Evolutionary conservation across 2,888 invertebrate species (phyloP), one percentile per base, ranked within the genome.

Genomic region (Molanna angustata): DNA sequence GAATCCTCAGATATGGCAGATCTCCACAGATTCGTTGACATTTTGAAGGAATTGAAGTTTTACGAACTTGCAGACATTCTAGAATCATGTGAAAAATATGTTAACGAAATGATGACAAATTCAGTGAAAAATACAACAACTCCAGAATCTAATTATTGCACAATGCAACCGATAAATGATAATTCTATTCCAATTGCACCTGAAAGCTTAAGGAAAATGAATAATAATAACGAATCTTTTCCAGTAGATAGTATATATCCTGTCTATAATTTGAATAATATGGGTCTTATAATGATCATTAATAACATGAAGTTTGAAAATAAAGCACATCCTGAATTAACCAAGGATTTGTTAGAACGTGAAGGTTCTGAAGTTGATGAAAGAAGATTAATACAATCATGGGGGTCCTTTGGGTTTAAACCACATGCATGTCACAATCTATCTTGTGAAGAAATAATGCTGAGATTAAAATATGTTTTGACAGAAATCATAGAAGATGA

Each of bases 201-300:
- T n/a, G n/a, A n/a, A n/a, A n/a, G n/a, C n/a, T n/a, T n/a, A n/a
- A n/a, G n/a, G n/a, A n/a, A n/a, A n/a, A 14, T 14, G 4, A 37
- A 37, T 11, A 37, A 37, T 37, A 17, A 16, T 37, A 17, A 16
- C 3, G 17, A 13, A 17, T 4, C 4, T 6, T 6, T 11, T 35
- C 35, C 6, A 11, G 17, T 16, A 17, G 37, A 37, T 20, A 2
- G 13, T 41, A 41, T 41, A 3, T 41, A 20, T 21, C 9, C 20
- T 18, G 18, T 41, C 21, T n/a, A 41, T 41, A 21, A 41, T 41
- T 18, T 21, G 17, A 32, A 18, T 3, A 39, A 43, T 33, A 22
- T 49, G 35, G 73, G 71, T 20, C 57, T 69, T 19, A 68, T 72
- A 49, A 57, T 76, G 11, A 71, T 74, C 43, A 69, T 74, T 6